Conservation (phyloP, 2,113 vertebrate genomes). For the Marcusenius ussheri region DNA sequence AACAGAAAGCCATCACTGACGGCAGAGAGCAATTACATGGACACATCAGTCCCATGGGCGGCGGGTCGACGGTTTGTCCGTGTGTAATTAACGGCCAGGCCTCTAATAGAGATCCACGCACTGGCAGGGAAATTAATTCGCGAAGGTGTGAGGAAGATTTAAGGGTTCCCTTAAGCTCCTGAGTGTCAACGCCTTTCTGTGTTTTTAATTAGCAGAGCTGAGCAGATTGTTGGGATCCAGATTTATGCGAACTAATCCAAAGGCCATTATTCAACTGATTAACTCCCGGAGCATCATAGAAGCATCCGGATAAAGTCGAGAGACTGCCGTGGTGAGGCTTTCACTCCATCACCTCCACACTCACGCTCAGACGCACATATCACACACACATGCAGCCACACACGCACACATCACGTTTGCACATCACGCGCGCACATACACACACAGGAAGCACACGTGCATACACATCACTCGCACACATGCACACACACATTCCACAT, state of each 20-base stretch:
- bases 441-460: not conserved
- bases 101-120: conserved; percentile 37
- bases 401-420: not conserved
- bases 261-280: not conserved
- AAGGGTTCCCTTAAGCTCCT: conserved; percentile 34
- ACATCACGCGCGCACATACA: not conserved
- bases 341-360: not conserved
- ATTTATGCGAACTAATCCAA: not conserved
- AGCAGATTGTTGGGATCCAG: not conserved
- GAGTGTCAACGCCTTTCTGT: conserved; percentile 41
- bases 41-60: conserved; percentile 44
- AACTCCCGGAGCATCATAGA: not conserved
- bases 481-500: too few species aligned
- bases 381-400: too few species aligned
- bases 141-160: conserved; percentile 38
- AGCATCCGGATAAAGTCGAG: not conserved
- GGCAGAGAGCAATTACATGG: conserved; percentile 46
- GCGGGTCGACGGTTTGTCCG: conserved; percentile 44
- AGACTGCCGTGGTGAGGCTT: not conserved
- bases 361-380: not conserved
- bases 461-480: too few species aligned
- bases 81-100: conserved; percentile 50
- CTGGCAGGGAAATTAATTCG: conserved; percentile 54
- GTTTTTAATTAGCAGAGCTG: conserved; percentile 10
- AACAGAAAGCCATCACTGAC: conserved; percentile 37